Conservation (phyloP, 2,797 vertebrate species). For the Sebastes jordani region DNA sequence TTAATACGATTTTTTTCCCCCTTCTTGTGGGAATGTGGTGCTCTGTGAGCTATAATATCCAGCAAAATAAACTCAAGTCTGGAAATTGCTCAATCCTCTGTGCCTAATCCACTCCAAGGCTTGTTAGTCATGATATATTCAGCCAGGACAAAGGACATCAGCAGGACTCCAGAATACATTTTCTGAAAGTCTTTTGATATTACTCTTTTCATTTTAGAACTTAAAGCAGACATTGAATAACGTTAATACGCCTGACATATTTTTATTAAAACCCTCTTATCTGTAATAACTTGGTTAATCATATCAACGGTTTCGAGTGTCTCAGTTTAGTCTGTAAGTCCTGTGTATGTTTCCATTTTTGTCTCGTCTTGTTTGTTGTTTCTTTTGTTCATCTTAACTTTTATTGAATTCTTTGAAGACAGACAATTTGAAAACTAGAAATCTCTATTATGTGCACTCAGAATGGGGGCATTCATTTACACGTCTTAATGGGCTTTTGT, state of each 20-base stretch:
- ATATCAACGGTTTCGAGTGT: conserved; percentile 5
- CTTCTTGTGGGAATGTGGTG: conserved; percentile 53
- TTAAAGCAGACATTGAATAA: conserved; percentile 59
- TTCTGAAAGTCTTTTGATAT: conserved; percentile 77
- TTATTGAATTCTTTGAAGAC: conserved; percentile 24
- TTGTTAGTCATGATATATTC: conserved; percentile 93
- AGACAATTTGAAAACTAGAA: conserved; percentile 30
- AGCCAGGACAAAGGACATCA: conserved; percentile 85
- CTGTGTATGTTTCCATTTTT: not conserved
- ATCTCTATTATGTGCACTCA: conserved; percentile 54
- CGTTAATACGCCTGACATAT: conserved; percentile 41
- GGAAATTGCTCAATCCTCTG: conserved; percentile 98
- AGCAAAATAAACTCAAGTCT: conserved; percentile 88
- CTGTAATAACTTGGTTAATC: conserved; percentile 29
- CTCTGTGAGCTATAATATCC: conserved; percentile 73
- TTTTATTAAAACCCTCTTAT: conserved; percentile 45
- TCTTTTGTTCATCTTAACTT: conserved; percentile 19
- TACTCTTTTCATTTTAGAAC: conserved; percentile 60
- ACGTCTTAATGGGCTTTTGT: conserved; percentile 83
- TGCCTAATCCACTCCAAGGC: conserved; percentile 96
- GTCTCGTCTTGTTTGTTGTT: conserved; percentile 6
- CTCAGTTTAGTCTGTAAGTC: not conserved
- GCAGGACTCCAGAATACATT: conserved; percentile 84
- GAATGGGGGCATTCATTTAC: conserved; percentile 71
- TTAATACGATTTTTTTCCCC: conserved; percentile 34